Base-by-base conservation (phyloP, 2,888 invertebrate genomes). In the Melangyna quadrimaculata region DNA sequence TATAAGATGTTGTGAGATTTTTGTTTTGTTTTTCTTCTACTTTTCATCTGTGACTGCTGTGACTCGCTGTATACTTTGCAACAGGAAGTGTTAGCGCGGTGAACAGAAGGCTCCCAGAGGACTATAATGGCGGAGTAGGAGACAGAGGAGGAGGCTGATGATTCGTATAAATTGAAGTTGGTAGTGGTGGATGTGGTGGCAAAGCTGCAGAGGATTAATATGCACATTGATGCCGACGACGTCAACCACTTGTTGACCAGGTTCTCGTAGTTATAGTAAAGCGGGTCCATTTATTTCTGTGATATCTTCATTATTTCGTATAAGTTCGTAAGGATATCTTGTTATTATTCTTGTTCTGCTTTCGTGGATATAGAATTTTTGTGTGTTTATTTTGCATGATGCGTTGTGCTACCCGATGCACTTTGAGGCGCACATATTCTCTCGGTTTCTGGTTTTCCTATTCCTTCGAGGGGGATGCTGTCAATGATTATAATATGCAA, bases 201-300 rank as follows among this genome's bases (percentile, higher is more conserved):
- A 63, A 57, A 63, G 43, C 63, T 65, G 70, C 77, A 65, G 51
- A 80, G 77, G 81, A 86, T 81, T 86, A 86, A 86, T 86, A 86
- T 81, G 86, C 86, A 81, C 86, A 73, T 80, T 77, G 80, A 86
- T 86, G 86, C 86, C 86, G 86, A 80, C 86, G 86, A 80, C 86
- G 81, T 86, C 86, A 86, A 86, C 77, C 77, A 81, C 80, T 86
- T 78, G 86, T 81, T 73, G 77, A 63, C 75, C 81, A 69, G 69
- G 80, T 77, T 77, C 59, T 19, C 35, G 45, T 65, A 65, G 65
- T 86, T 73, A 80, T 86, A 80, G 80, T 69, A 77, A 73, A 86
- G 73, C 86, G 77, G 81, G 77, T 81, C 86, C 86, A 86, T 86
- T 81, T 86, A 86, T 81, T 81, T 78, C 80, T 43, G 77, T 86